Evolutionary conservation across 23 tunicate species (phyloP).

Genomic region (Aplidium turbinatum): DNA sequence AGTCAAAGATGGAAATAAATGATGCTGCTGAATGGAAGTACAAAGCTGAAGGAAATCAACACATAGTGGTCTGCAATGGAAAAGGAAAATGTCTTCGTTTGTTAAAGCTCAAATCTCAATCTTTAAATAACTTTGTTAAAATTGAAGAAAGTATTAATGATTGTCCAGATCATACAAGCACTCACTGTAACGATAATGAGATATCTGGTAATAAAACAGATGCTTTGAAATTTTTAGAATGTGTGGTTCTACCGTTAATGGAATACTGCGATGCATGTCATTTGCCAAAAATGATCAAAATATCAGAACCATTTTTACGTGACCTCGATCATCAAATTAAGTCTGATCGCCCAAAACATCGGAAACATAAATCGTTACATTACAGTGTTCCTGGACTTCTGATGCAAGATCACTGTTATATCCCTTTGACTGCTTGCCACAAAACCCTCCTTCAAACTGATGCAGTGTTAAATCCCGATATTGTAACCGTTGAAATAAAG

Average conservation of each 20-base stretch:
- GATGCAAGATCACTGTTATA: conserved; percentile 57
- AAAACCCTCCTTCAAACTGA: background rate
- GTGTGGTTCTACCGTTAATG: conserved; percentile 67
- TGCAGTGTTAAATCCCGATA: conserved; percentile 13
- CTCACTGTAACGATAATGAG: background rate
- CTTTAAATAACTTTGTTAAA: no score
- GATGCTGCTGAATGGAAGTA: conserved; percentile 64
- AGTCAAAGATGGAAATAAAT: background rate
- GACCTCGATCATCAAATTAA: conserved; percentile 46
- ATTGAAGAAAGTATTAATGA: no score
- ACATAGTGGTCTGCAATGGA: conserved; percentile 65
- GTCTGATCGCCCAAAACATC: conserved; percentile 49
- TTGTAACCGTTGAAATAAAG: conserved; percentile 51
- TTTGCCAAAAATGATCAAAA: conserved; percentile 27
- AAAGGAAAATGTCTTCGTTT: conserved; percentile 71
- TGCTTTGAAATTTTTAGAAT: conserved; percentile 36
- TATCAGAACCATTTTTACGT: conserved; percentile 49
- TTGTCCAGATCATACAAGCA: background rate
- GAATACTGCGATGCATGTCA: conserved; percentile 56
- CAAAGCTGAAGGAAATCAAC: conserved; percentile 91
- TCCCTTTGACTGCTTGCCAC: background rate
- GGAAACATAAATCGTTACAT: conserved; percentile 43
- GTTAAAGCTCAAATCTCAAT: conserved; percentile 31
- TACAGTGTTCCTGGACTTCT: conserved; percentile 4
- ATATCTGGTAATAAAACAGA: background rate